Evolutionary conservation across 2,888 invertebrate species (phyloP), one percentile per base, ranked within the genome.

Genomic region (Drosophila imparisetae): DNA sequence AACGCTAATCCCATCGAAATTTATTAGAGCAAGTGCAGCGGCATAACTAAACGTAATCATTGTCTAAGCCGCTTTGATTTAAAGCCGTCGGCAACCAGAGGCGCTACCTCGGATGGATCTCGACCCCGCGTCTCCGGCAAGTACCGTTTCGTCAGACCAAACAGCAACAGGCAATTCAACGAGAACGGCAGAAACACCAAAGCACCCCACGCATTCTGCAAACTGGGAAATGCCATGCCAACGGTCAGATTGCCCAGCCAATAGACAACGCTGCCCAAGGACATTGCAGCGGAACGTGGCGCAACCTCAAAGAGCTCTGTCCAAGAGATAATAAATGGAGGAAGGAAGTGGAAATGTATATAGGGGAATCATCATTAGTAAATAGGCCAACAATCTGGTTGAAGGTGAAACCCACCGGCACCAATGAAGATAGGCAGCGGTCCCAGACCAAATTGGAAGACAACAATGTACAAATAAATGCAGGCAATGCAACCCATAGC

Each of bases 201-300:
- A 0, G 96, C 93, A 0, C 96, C 96, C 75, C 97, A 94, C 21
- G 93, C 79, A 27, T 92, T 92, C 79, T 96, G 94, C 90, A 97
- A 90, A 6, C 93, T 92, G 15, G 96, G 96, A 93, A 83, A 97
- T 15, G 94, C 93, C 94, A 97, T 95, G 36, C 96, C 97, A 60
- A 98, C 95, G 2, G 96, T 83, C 92, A 98, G 96, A 93, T 98
- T 98, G 45, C 97, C 96, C 2, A 94, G 94, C 98, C 98, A 98
- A 92, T 97, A 98, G 72, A 95, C 95, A 83, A 97, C 95, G 66
- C 97, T 97, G 36, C 97, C 97, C 90, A 97, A 93, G 45, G 97
- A 95, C 97, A 98, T 97, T 50, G 96, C 97, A 8, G 95, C 95
- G 0, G 97, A 95, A 24, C 97, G 94, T 0, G 97, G 96, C 0